These are phyloP conservation scores for Tachysurus fulvidraco DNA, from an alignment of 2,113 vertebrate species.

Conservation along the genomic window DNA sequence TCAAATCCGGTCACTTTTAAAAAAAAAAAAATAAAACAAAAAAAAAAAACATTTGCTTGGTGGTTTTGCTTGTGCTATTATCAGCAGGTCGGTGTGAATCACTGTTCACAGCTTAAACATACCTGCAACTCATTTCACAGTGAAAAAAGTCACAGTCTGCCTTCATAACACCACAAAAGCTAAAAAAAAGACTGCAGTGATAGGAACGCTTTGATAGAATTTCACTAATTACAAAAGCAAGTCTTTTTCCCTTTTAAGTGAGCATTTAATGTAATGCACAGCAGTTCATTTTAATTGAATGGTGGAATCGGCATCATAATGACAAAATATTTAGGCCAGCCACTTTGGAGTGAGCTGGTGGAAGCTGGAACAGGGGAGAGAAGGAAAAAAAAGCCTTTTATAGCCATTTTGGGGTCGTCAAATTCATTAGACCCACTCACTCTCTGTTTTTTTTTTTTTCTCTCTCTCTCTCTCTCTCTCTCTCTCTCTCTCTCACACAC, in stretches of 20 bases:
- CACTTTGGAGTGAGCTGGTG: conserved; percentile 4
- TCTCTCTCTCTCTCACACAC: no score
- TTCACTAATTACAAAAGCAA: conserved; percentile 6
- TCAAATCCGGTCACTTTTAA: not conserved
- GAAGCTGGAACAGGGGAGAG: not conserved
- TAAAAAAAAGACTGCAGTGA: not conserved
- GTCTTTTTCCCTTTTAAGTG: not conserved
- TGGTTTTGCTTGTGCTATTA: not conserved
- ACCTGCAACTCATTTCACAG: not conserved
- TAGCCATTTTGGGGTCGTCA: conserved; percentile 18
- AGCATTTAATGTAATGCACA: conserved; percentile 24
- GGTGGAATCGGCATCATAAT: not conserved
- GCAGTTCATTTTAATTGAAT: conserved; percentile 39
- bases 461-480: not conserved
- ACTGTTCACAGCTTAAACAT: not conserved
- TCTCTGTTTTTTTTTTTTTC: not conserved
- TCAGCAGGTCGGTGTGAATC: not conserved
- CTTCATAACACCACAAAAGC: not conserved
- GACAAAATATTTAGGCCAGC: conserved; percentile 17
- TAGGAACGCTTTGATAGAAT: not conserved
- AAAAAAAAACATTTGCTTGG: not conserved
- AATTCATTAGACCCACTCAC: conserved; percentile 17
- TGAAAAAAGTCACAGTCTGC: not conserved
- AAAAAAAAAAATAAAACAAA: not conserved
- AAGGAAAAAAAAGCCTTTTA: conserved; percentile 14